These are phyloP conservation scores for Chaetorhynchus papuensis DNA, from an alignment of 2,113 vertebrate species.

Conservation along the genomic window DNA sequence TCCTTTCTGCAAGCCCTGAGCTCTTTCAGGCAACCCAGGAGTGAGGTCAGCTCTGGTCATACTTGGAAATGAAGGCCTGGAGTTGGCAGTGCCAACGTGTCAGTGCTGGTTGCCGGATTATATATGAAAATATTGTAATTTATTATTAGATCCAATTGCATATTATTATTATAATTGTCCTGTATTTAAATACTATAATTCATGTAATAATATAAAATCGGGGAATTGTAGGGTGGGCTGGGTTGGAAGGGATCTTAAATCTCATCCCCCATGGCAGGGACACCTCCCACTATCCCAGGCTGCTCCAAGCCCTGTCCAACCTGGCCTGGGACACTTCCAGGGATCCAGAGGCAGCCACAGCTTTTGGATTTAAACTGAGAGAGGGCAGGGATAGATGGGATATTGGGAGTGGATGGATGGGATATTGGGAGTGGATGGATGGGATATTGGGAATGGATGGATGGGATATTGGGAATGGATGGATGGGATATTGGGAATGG, in stretches of 20 bases:
- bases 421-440: too few species aligned
- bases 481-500: too few species aligned
- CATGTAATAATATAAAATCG: not conserved
- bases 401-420: not conserved
- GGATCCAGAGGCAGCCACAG: not conserved
- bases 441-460: too few species aligned
- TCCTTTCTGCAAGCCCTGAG: not conserved
- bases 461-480: too few species aligned
- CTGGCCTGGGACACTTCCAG: not conserved
- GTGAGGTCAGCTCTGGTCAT: not conserved
- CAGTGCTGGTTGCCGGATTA: not conserved
- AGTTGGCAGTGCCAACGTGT: not conserved
- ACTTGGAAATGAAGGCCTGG: too few species aligned
- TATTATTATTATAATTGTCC: rapidly evolving
- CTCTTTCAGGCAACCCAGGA: not conserved
- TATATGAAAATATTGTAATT: rapidly evolving
- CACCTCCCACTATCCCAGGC: rapidly evolving
- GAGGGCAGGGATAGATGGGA: not conserved
- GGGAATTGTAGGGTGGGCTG: not conserved
- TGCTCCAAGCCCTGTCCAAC: not conserved
- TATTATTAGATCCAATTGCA: rapidly evolving
- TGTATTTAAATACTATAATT: rapidly evolving
- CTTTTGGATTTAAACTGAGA: not conserved
- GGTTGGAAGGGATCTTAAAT: not conserved
- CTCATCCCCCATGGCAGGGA: not conserved